phyloP scores from a whole-genome alignment of 2,797 vertebrate genomes.

The Lagorchestes hirsutus region DNA sequence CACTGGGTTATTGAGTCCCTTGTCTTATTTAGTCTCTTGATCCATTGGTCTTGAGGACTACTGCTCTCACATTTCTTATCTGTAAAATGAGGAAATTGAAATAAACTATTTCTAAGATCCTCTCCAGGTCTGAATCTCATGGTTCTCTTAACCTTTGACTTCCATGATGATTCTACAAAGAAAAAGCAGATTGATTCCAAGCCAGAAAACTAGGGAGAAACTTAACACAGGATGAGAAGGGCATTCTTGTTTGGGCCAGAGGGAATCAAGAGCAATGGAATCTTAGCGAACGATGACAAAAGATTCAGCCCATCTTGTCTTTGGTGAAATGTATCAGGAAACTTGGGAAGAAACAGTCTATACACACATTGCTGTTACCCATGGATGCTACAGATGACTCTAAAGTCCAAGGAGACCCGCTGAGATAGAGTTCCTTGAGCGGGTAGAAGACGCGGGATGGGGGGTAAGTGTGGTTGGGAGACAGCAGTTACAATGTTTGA shows the following conservation, averaged over 20 bases:
- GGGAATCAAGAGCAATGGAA: background rate
- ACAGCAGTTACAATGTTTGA: background rate
- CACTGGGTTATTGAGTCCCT: background rate
- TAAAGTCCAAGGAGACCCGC: background rate
- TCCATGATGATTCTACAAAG: background rate
- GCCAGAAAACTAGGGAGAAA: too few relatives aligned
- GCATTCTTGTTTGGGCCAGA: background rate
- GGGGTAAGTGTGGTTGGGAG: too few relatives aligned
- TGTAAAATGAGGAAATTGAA: background rate
- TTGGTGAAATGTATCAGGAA: background rate
- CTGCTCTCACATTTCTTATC: background rate
- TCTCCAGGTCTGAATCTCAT: too few relatives aligned
- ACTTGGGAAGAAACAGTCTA: background rate
- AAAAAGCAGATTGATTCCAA: too few relatives aligned
- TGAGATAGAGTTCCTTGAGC: background rate
- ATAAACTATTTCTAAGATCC: too few relatives aligned
- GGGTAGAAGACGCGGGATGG: background rate
- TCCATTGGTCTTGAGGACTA: background rate
- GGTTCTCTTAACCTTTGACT: too few relatives aligned
- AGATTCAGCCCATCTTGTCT: background rate
- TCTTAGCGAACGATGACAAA: background rate
- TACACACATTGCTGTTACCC: background rate
- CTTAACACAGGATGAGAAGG: too few relatives aligned
- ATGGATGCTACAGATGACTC: background rate
- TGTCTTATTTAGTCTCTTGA: background rate